phyloP scores from a whole-genome alignment of 2,113 vertebrate species.

The Murina feae region DNA sequence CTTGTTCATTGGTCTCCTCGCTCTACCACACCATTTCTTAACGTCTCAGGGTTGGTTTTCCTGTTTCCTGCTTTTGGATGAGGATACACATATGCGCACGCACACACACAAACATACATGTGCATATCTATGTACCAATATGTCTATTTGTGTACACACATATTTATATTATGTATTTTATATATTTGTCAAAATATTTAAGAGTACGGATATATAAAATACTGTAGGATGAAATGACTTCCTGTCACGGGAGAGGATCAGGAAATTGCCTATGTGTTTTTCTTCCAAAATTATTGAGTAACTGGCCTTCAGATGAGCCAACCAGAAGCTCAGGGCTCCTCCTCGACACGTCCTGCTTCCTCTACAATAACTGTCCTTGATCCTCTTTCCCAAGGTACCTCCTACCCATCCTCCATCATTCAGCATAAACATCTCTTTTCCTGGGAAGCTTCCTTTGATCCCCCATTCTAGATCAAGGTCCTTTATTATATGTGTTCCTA shows the following conservation, averaged over 20 bases:
- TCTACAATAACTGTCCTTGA: not conserved
- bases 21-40: not conserved
- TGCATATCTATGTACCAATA: not conserved
- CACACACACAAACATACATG: too few species aligned
- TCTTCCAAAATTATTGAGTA: not conserved
- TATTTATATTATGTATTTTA: not conserved
- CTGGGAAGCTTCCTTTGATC: not conserved
- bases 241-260: not conserved
- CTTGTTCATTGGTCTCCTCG: not conserved
- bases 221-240: not conserved
- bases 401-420: not conserved
- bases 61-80: not conserved
- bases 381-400: not conserved
- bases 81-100: not conserved
- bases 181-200: not conserved
- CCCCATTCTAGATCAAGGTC: not conserved
- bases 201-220: not conserved
- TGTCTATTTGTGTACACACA: not conserved
- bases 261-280: not conserved
- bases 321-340: not conserved
- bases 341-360: not conserved
- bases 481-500: not conserved
- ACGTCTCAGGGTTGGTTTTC: not conserved
- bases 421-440: not conserved
- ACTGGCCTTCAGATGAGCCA: not conserved